Base-by-base conservation (phyloP, 2,888 invertebrate genomes). In the Eupsilia transversa region DNA sequence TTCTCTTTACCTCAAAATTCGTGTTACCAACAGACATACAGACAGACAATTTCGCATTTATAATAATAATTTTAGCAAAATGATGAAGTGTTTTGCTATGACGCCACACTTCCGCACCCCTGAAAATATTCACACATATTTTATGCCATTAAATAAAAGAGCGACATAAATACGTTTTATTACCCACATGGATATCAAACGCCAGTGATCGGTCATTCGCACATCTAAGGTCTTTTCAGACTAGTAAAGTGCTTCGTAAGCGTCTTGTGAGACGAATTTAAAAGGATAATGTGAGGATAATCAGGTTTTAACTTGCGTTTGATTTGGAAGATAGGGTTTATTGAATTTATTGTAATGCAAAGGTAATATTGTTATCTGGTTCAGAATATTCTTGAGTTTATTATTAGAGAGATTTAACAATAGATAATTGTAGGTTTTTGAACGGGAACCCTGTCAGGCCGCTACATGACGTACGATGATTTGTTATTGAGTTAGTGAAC, bases 241-340 rank as follows among this genome's bases (percentile, higher is more conserved):
- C n/a, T 49, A 7, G 4, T 23, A 56, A 68, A 80, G n/a, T 33
- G 57, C 72, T 72, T 14, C 2, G 66, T 52, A 35, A 72, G 63
- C 76, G 69, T 72, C 76, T 84, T 17, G 54, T 43, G 12, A 63
- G 41, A 54, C 56, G 33, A 59, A 61, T 35, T 56, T 65, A 73
- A 65, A 68, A n/a, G 52, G 71, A 65, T 65, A 64, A 52, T 41
- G n/a, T 57, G n/a, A 1, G 27, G 52, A 65, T 68, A 65, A 67
- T 65, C 54, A 60, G 43, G 60, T 27, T 46, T 57, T 20, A 52
- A 38, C n/a, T 54, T 43, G 46, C 10, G 27, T 41, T n/a, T 59
- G 79, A 82, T 83, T 79, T 69, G 12, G 14, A 61, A 54, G 38
- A 59, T 27, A 41, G 17, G 52, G 46, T 33, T 73, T 69, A 66